Conservation (phyloP, 64 coral and sea anemone genomes). For the Stylophora pistillata region DNA sequence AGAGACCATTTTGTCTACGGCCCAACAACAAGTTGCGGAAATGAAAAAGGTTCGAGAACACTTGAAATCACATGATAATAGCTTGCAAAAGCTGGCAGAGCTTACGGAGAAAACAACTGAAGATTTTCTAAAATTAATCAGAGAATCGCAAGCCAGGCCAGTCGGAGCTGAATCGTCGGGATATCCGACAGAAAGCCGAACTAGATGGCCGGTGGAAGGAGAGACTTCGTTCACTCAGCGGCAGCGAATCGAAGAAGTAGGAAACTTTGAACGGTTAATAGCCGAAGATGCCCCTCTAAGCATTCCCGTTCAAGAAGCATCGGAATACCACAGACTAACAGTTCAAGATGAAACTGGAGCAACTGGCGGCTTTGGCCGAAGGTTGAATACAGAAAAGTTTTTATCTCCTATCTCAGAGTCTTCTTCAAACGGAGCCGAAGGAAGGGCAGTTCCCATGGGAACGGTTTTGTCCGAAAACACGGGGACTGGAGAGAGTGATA, state of each 20-base stretch:
- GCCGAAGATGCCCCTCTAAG: not conserved
- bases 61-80: not conserved
- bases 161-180: not conserved
- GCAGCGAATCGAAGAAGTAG: not conserved
- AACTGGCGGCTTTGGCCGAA: not conserved
- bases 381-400: not conserved
- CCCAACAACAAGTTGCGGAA: not conserved
- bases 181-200: not conserved
- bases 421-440: not conserved
- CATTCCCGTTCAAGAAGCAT: conserved; percentile 23
- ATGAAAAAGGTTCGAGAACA: not conserved
- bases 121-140: not conserved
- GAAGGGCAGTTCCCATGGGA: not conserved
- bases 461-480: not conserved
- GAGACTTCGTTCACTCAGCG: not conserved
- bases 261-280: not conserved
- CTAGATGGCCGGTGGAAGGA: not conserved
- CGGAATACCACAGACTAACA: not conserved
- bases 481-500: conserved; percentile 22
- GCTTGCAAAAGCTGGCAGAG: not conserved
- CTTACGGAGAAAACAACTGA: not conserved
- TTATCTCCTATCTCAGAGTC: not conserved
- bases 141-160: not conserved
- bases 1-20: not conserved
- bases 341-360: not conserved